Base-by-base conservation (phyloP, 1,140 invertebrate species). In the Dryas iulia region DNA sequence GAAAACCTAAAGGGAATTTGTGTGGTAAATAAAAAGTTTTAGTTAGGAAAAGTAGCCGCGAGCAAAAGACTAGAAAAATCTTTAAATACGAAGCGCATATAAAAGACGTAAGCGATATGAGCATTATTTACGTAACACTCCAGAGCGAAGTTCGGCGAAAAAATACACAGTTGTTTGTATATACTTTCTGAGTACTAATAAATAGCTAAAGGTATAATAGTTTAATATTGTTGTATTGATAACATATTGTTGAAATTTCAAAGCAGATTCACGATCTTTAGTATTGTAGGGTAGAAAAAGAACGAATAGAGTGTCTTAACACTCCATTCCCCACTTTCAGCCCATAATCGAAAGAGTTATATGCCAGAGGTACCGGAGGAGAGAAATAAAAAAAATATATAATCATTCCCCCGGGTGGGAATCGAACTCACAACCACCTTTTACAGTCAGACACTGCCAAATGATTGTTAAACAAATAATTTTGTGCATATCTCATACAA, bases 71-170 rank as follows among this genome's bases (percentile, higher is more conserved):
- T 71, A 71, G 69, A 71, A 61, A 71, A 52, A 65, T 53, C 11
- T 66, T 31, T 69, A 24, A 57, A 52, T 63, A 71, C 59, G 61
- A 31, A 71, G 59, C 64, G 26, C 28, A 59, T 64, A 59, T 62
- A 33, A 64, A 54, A 54, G 59, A 39, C 64, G 35, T 30, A 72
- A 75, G 63, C 73, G 28, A 66, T 21, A 26, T 61, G 66, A 75
- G 57, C 63, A 64, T 61, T 63, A 26, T 69, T 52, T 73, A 70
- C 60, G 53, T 72, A 52, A 62, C 60, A 18, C 69, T 73, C 75
- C 77, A 52, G 14, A 59, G 12, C 18, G 68, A 75, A 78, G 69
- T 59, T 66, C 69, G 71, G 77, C 69, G 35, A 73, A 69, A 63
- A 67, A 28, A 7, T 57, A 62, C 18, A n/a, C n/a, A n/a, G 56